Base-by-base conservation (phyloP, 2,113 vertebrate genomes). In the Dipodomys spectabilis region DNA sequence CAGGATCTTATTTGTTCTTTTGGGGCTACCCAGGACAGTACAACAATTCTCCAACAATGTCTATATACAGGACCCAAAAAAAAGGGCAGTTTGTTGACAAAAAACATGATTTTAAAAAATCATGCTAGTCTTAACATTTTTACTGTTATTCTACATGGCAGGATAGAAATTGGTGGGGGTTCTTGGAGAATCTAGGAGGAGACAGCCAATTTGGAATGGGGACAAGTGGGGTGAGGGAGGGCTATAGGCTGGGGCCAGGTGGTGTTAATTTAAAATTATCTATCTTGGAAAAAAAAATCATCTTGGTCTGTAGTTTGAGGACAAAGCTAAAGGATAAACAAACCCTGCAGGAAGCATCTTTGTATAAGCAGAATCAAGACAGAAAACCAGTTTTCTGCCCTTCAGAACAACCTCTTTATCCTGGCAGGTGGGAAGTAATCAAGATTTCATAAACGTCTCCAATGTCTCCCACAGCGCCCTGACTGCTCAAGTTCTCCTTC, bases 291-390 rank as follows among this genome's bases (percentile, higher is more conserved):
- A 83, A 74, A 73, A 67, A 81, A 60, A 72, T 91, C 45, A 62
- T 69, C 35, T 88, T 78, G 67, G 60, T 85, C 65, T 95, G 20
- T n/a, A 49, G 49, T 82, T 88, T 91, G 39, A 92, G 71, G 88
- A 91, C 80, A 90, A 94, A 96, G 86, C 44, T 72, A 83, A 92
- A 86, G 62, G 39, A 7, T 89, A 86, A 94, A 81, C 79, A 86
- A 80, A 73, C 30, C 20, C 72, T 23, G 69, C 35, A 35, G 83
- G 80, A 72, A 88, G 67, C 16, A 6, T 72, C 86, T 86, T 75
- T 86, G 74, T 82, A 49, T 53, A 64, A 69, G 39, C 25, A 81
- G 82, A 95, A 77, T 65, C 23, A 44, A 91, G 49, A 28, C 3
- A 78, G 57, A 92, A 94, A 81, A n/a, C 10, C 72, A 60, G 83